A percentile compares a stretch with the other conserved stretches of the same genome.
phyloP scores from a whole-genome alignment of 2,113 vertebrate genomes.

The Pipa parva region DNA sequence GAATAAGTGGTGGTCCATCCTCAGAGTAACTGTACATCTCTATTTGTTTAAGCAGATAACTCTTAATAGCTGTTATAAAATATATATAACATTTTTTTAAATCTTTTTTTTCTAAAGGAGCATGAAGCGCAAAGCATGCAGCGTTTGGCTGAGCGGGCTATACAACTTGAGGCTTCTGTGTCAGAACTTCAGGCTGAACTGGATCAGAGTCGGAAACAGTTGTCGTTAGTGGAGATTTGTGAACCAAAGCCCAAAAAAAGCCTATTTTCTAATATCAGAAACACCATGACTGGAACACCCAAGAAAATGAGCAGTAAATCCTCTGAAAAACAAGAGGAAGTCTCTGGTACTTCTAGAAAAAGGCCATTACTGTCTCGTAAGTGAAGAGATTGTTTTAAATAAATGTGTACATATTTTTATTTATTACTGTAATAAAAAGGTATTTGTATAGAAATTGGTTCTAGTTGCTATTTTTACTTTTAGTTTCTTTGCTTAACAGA shows the following conservation, averaged over 20 bases:
- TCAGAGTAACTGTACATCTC: too few species aligned
- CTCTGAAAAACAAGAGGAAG: constrained; percentile 48
- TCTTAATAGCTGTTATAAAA: too few species aligned
- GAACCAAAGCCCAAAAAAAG: constrained; percentile 59
- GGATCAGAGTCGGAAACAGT: constrained; percentile 42
- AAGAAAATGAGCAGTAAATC: constrained; percentile 47
- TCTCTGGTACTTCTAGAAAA: constrained; percentile 41
- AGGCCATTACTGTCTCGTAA: constrained; percentile 38
- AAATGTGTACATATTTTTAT: neutral
- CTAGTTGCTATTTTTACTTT: too few species aligned
- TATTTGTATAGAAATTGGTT: neutral
- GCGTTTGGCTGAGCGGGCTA: constrained; percentile 51
- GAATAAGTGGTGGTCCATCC: too few species aligned
- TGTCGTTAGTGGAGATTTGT: constrained; percentile 50
- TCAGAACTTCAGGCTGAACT: constrained; percentile 61
- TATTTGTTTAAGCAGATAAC: too few species aligned
- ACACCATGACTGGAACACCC: constrained; percentile 62
- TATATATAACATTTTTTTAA: too few species aligned
- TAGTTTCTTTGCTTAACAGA: too few species aligned
- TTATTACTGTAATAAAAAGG: neutral
- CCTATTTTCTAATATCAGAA: constrained; percentile 74
- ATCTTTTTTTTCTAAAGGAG: constrained; percentile 48
- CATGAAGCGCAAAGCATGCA: constrained; percentile 52
- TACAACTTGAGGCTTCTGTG: constrained; percentile 63
- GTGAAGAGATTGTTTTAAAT: constrained; percentile 28